A percentile compares a stretch with the other conserved stretches of the same genome.
Evolutionary conservation across 1,140 invertebrate species (phyloP).

Genomic region (Helicorthomorpha holstii): DNA sequence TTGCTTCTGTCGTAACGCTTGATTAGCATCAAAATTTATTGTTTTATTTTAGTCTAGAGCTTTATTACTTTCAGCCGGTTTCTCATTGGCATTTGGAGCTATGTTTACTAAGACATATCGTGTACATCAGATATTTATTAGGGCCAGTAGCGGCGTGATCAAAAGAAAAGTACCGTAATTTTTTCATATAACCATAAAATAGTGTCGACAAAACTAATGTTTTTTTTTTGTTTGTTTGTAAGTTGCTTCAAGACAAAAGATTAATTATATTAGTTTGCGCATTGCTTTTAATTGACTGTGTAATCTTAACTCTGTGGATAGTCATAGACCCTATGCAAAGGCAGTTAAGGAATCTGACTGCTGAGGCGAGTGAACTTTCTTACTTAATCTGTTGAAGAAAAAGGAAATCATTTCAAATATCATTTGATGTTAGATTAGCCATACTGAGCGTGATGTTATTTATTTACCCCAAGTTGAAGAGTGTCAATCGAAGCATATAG

Average conservation of each 20-base stretch:
- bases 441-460: conserved; percentile 54
- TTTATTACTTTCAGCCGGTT: conserved; percentile 67
- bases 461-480: conserved; percentile 78
- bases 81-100: conserved; percentile 69
- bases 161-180: conserved; percentile 36
- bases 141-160: conserved; percentile 41
- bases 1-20: conserved; percentile 11
- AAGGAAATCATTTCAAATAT: too few relatives aligned
- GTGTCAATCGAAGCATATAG: conserved; percentile 66
- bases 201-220: neutral
- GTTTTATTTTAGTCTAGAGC: conserved; percentile 50
- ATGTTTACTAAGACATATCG: conserved; percentile 81
- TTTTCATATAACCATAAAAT: neutral
- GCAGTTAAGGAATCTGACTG: conserved; percentile 60
- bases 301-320: conserved; percentile 63
- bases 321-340: conserved; percentile 66
- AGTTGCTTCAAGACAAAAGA: conserved; percentile 64
- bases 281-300: conserved; percentile 53
- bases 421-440: conserved; percentile 43
- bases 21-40: too few relatives aligned
- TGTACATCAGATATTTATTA: conserved; percentile 67
- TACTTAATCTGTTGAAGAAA: conserved; percentile 1
- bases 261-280: conserved; percentile 60
- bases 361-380: conserved; percentile 27
- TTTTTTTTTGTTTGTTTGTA: conserved; percentile 21